Conservation (phyloP, 2,113 vertebrate species). For the Chinchilla lanigera region DNA sequence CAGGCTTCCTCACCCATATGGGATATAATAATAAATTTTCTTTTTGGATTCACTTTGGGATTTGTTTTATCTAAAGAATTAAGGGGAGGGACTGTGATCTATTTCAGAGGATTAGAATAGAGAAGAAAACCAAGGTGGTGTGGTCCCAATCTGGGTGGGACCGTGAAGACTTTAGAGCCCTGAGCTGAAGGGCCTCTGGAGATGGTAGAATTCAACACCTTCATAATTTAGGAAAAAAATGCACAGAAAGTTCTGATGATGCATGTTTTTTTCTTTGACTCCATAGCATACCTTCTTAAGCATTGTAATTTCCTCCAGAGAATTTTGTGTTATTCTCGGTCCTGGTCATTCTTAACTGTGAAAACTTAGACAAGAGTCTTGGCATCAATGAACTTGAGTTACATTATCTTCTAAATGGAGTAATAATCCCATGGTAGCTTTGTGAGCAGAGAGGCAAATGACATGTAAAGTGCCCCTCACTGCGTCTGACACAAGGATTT, state of each 20-base stretch:
- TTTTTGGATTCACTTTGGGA: conserved; percentile 14
- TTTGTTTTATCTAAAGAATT: not conserved
- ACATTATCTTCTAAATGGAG: conserved; percentile 53
- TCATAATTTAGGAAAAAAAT: not conserved
- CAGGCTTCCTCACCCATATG: not conserved
- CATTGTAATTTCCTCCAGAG: not conserved
- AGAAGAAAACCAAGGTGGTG: not conserved
- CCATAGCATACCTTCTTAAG: not conserved
- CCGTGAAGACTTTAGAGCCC: not conserved
- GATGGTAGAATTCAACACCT: not conserved
- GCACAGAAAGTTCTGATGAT: not conserved
- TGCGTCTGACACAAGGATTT: not conserved
- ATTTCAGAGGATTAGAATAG: not conserved
- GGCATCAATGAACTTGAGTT: not conserved
- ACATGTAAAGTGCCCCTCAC: not conserved
- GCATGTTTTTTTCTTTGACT: not conserved
- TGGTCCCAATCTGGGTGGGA: not conserved
- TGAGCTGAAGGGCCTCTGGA: not conserved
- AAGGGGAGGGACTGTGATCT: not conserved
- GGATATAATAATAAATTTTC: not conserved
- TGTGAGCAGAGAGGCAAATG: conserved; percentile 20
- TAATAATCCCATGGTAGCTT: not conserved
- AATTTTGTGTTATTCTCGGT: not conserved
- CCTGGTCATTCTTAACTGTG: not conserved
- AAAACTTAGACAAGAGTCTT: conserved; percentile 18